Base-by-base conservation (phyloP, 2,888 invertebrate species). In the Apomyelois bistriatella region DNA sequence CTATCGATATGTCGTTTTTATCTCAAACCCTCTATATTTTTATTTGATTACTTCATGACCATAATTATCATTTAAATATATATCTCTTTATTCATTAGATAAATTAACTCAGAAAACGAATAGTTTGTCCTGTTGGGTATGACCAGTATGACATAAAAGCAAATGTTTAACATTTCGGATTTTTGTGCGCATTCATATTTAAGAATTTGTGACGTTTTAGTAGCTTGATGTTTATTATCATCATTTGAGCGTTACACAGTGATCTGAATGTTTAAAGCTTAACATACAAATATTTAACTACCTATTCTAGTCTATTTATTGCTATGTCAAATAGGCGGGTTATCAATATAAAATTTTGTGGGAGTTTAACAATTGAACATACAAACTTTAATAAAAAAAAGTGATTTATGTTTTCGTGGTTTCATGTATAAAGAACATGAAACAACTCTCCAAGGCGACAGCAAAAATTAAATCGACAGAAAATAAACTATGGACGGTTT, bases 311-410 rank as follows among this genome's bases (percentile, higher is more conserved):
- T 67, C 77, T 88, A 89, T 88, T 88, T 90, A 90, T 90, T 90
- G 89, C 90, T 90, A 89, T 87, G 78, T 86, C 84, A 83, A 81
- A 85, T 89, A 89, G 88, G 88, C 89, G 89, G 89, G 89, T 81
- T 84, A 80, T 84, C 73, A 79, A 82, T 85, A 79, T 79, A 79
- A 76, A 77, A 73, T 65, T 71, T 76, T 73, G 76, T 80, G 78
- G 76, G 72, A 66, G 70, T 67, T 74, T 72, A 83, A 85, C 78
- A 75, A 80, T 79, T 81, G 78, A 74, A 71, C 66, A 67, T 73
- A 74, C 65, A 68, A 72, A 73, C 66, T 32, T 48, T 36, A 49
- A 54, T 53, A 58, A 51, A 55, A 61, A n/a, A 59, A 50, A 28
- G 56, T 30, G 48, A 41, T 38, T 10, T 28, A 53, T 7, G 35